phyloP scores from a whole-genome alignment of 1,140 invertebrate genomes.

The Drosophila lacteicornis region DNA sequence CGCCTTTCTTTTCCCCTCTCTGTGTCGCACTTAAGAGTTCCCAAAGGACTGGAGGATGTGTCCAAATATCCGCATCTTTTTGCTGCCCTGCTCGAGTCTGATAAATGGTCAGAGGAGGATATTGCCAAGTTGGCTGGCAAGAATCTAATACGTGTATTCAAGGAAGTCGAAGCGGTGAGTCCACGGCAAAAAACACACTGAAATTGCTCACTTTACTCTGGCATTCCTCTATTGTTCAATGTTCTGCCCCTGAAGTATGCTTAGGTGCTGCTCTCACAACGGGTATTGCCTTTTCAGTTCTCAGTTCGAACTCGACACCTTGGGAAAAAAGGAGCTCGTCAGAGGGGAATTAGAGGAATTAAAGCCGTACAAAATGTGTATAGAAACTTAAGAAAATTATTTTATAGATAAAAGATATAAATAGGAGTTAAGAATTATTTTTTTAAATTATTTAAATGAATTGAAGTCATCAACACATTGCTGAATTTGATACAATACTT shows the following conservation, averaged over 20 bases:
- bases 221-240: conserved; percentile 59
- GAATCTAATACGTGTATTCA: conserved; percentile 91
- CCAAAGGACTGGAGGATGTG: conserved; percentile 92
- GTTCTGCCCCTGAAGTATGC: conserved; percentile 17
- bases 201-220: conserved; percentile 50
- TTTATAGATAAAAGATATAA: too few relatives aligned
- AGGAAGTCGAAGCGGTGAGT: conserved; percentile 90
- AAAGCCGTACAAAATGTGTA: not conserved
- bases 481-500: too few relatives aligned
- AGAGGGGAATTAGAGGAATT: not conserved
- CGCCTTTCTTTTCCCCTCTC: not conserved
- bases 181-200: conserved; percentile 34
- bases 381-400: too few relatives aligned
- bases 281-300: conserved; percentile 3
- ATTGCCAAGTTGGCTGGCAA: conserved; percentile 91
- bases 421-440: too few relatives aligned
- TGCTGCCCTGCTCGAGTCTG: conserved; percentile 88
- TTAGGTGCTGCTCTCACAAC: conserved; percentile 17
- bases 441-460: too few relatives aligned
- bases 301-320: not conserved
- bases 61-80: conserved; percentile 93
- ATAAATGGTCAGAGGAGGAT: conserved; percentile 90
- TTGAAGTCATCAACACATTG: too few relatives aligned
- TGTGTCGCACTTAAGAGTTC: conserved; percentile 86
- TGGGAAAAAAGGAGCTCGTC: not conserved